A percentile compares a stretch with the other conserved stretches of the same genome.
Conservation (phyloP, 2,113 vertebrate species). For the Peromyscus leucopus region DNA sequence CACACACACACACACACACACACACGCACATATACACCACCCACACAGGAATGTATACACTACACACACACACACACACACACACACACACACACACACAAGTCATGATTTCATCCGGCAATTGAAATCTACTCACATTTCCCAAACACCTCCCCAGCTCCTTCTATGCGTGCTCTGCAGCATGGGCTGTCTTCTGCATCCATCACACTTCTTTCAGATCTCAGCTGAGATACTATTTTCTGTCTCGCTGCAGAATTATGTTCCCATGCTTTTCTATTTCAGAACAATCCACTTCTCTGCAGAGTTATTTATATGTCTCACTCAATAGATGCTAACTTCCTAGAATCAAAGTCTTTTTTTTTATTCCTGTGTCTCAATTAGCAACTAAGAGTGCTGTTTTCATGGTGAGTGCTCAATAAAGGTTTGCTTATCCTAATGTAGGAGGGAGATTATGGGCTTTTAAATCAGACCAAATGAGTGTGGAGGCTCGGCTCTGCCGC, state of each 20-base stretch:
- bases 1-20: too few relatives aligned
- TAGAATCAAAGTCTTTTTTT: slow-evolving; percentile 52
- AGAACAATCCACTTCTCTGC: slow-evolving; percentile 44
- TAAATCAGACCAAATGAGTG: slow-evolving; percentile 8
- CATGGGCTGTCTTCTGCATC: not conserved
- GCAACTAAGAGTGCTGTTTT: slow-evolving; percentile 13
- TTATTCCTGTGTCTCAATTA: slow-evolving; percentile 39
- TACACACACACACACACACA: not conserved
- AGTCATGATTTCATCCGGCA: not conserved
- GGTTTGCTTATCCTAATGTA: slow-evolving; percentile 4
- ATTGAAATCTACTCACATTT: not conserved
- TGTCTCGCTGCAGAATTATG: slow-evolving; percentile 14
- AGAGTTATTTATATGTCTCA: slow-evolving; percentile 35
- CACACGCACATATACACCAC: not conserved
- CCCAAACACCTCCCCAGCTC: not conserved
- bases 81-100: not conserved
- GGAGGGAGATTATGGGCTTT: slow-evolving; percentile 33
- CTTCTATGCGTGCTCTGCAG: fast-evolving
- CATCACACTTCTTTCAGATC: not conserved
- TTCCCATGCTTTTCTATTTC: slow-evolving; percentile 40
- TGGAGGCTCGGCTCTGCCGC: not conserved
- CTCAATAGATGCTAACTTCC: slow-evolving; percentile 54
- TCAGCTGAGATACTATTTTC: slow-evolving; percentile 28
- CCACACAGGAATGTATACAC: too few relatives aligned
- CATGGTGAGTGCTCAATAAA: slow-evolving; percentile 18